phyloP scores from a whole-genome alignment of 2,888 invertebrate genomes.

The Adela reaumurella region DNA sequence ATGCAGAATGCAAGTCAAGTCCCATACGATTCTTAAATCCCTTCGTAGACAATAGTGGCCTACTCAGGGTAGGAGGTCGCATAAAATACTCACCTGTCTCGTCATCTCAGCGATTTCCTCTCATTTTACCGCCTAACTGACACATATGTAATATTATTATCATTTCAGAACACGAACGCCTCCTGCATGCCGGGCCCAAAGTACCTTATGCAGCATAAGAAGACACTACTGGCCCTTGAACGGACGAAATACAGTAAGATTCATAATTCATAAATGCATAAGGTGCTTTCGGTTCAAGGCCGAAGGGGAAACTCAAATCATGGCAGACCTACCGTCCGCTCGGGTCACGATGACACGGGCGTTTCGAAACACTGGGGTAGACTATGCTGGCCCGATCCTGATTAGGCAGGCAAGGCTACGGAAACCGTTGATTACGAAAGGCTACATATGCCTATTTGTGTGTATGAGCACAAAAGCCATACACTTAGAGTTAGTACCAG shows the following conservation, averaged over 20 bases:
- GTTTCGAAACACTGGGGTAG: background rate
- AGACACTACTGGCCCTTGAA: background rate
- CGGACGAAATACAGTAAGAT: background rate
- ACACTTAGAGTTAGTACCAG: constrained; percentile 1
- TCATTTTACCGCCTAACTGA: background rate
- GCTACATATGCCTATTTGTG: background rate
- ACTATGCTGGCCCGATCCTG: constrained; percentile 1
- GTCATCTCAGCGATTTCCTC: background rate
- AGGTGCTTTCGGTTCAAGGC: background rate
- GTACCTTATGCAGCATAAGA: background rate
- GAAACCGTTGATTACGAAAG: background rate
- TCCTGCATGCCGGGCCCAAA: background rate
- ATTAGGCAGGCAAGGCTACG: background rate
- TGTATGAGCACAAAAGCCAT: background rate
- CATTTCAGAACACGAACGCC: background rate
- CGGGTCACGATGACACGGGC: background rate
- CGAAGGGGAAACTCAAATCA: background rate
- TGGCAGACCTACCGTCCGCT: background rate
- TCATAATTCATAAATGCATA: background rate
- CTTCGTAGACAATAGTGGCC: background rate
- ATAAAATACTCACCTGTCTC: background rate
- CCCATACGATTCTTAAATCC: background rate
- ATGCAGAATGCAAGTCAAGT: background rate
- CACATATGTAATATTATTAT: background rate
- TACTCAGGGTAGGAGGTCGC: background rate